Evolutionary conservation across 2,888 invertebrate species (phyloP).

Genomic region (Dinocampus coccinellae): DNA sequence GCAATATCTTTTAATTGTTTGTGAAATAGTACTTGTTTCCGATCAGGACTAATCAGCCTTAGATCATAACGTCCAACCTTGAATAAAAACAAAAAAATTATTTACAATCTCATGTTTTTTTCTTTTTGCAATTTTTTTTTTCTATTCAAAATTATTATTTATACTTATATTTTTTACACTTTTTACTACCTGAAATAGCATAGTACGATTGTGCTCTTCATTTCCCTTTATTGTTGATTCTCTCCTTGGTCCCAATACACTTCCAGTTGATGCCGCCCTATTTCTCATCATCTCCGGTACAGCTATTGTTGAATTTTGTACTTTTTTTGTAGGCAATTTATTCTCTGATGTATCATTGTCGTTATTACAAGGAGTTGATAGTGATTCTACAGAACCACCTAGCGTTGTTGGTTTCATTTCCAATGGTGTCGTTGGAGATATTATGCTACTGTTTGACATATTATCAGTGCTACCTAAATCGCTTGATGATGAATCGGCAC

Average conservation of each 20-base stretch:
- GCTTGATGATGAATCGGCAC: slow-evolving; percentile 62
- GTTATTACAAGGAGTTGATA: slow-evolving; percentile 50
- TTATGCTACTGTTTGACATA: slow-evolving; percentile 63
- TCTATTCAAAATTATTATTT: too few relatives aligned
- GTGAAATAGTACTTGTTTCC: slow-evolving; percentile 89
- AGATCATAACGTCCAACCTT: slow-evolving; percentile 89
- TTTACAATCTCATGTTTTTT: too few relatives aligned
- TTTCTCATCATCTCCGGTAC: slow-evolving; percentile 67
- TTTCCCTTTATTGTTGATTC: slow-evolving; percentile 57
- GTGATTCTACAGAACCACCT: slow-evolving; percentile 62
- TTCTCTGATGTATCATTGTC: slow-evolving; percentile 52
- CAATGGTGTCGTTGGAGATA: slow-evolving; percentile 58
- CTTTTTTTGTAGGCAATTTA: slow-evolving; percentile 47
- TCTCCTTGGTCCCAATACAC: slow-evolving; percentile 60
- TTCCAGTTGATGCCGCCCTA: slow-evolving; percentile 70
- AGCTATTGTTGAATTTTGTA: slow-evolving; percentile 50
- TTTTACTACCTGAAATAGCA: slow-evolving; percentile 84
- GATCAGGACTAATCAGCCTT: slow-evolving; percentile 91
- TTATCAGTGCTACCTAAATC: slow-evolving; percentile 64
- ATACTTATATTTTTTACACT: too few relatives aligned
- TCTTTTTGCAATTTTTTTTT: too few relatives aligned
- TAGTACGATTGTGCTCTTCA: slow-evolving; percentile 88
- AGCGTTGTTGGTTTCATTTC: slow-evolving; percentile 50
- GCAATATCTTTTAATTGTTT: slow-evolving; percentile 91
- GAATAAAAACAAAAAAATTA: slow-evolving; percentile 40